phyloP scores from a whole-genome alignment of 1,140 invertebrate genomes.

The Physella acuta region DNA sequence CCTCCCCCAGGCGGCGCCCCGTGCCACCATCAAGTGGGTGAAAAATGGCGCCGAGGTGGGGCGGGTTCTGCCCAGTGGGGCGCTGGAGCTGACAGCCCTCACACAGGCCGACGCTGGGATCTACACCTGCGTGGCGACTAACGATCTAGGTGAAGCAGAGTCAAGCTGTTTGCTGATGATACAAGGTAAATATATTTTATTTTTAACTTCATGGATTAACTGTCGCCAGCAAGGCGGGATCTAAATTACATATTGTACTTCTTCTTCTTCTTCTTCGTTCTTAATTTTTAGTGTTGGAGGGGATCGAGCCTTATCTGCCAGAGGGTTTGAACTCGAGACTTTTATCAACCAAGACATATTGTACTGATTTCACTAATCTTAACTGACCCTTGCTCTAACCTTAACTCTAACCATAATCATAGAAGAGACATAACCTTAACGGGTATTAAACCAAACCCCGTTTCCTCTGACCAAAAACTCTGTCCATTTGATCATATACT shows the following conservation, averaged over 20 bases:
- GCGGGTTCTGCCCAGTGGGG: slow-evolving; percentile 9
- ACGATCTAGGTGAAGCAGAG: neutral
- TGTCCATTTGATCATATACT: too few species aligned
- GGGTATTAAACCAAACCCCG: too few species aligned
- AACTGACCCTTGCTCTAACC: too few species aligned
- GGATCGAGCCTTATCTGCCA: neutral
- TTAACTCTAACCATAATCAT: too few species aligned
- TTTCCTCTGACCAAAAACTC: too few species aligned
- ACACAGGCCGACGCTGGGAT: slow-evolving; percentile 6
- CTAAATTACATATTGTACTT: neutral
- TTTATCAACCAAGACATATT: too few species aligned
- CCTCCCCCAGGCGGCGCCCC: slow-evolving; percentile 88
- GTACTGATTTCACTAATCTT: too few species aligned
- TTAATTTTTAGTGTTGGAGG: neutral
- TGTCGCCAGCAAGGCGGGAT: neutral
- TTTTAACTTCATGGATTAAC: neutral
- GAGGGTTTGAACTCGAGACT: too few species aligned
- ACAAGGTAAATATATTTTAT: neutral
- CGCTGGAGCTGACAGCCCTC: neutral
- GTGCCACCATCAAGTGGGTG: slow-evolving; percentile 6
- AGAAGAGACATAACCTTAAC: too few species aligned
- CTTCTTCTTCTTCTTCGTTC: neutral
- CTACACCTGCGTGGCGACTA: slow-evolving; percentile 11
- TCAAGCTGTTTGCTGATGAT: neutral
- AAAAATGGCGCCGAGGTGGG: slow-evolving; percentile 8